Evolutionary conservation across 2,113 vertebrate genomes (phyloP).

Genomic region (Lampris megalopsis): DNA sequence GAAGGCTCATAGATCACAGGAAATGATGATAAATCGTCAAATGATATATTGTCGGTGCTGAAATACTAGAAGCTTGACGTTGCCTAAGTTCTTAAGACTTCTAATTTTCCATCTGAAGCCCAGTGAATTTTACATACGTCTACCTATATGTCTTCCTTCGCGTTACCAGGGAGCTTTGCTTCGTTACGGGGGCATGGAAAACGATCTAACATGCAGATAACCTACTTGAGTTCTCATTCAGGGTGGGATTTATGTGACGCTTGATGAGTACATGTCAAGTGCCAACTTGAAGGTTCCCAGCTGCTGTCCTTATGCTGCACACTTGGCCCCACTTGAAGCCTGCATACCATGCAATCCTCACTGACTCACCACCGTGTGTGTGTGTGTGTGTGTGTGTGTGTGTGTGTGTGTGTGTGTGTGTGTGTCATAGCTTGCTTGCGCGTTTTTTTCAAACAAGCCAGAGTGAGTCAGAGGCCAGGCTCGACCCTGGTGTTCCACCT

Average conservation of each 20-base stretch:
- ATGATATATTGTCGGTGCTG: not conserved
- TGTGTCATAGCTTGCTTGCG: conserved; percentile 3
- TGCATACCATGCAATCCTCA: conserved; percentile 72
- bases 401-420: conserved; percentile 36
- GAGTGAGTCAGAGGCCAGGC: conserved; percentile 50
- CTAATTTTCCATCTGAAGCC: not conserved
- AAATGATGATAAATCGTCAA: not conserved
- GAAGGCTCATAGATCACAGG: not conserved
- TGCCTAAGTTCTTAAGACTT: not conserved
- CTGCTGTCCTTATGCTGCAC: conserved; percentile 63
- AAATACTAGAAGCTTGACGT: too few relatives aligned
- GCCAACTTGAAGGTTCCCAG: conserved; percentile 67
- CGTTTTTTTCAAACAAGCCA: conserved; percentile 56
- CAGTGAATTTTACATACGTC: not conserved
- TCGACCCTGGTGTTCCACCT: too few relatives aligned
- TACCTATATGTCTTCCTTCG: too few relatives aligned
- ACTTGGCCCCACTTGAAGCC: conserved; percentile 46
- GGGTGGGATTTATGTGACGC: not conserved
- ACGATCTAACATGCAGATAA: too few relatives aligned
- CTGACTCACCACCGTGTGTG: conserved; percentile 68
- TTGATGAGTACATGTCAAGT: conserved; percentile 50
- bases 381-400: conserved; percentile 40
- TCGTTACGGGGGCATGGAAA: not conserved
- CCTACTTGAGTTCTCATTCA: too few relatives aligned
- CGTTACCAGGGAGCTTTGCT: not conserved